Evolutionary conservation across 2,113 vertebrate genomes (phyloP).

Genomic region (Amblyornis subalaris): DNA sequence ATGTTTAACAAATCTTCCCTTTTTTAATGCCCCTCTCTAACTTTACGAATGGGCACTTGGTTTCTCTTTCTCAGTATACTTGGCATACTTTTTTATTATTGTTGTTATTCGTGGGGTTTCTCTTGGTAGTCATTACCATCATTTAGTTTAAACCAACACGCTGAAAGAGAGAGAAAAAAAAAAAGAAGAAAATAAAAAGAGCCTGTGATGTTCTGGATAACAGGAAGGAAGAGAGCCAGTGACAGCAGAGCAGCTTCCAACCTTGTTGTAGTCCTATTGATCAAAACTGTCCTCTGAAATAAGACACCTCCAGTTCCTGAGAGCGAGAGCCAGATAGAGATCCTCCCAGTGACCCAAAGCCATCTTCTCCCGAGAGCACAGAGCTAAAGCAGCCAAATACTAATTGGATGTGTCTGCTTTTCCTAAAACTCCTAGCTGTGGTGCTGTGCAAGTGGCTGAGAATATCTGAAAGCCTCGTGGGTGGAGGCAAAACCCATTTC

Average conservation of each 20-base stretch:
- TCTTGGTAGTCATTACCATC: neutral
- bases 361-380: neutral
- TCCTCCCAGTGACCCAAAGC: neutral
- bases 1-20: conserved; percentile 1
- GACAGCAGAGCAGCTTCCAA: conserved; percentile 16
- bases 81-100: neutral
- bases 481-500: neutral
- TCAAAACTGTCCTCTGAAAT: conserved; percentile 31
- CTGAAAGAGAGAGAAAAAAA: neutral
- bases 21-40: conserved; percentile 7
- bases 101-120: neutral
- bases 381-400: neutral
- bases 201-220: neutral
- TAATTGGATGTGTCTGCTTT: neutral
- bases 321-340: neutral
- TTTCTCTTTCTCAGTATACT: neutral
- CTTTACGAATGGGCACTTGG: neutral
- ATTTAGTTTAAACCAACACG: neutral
- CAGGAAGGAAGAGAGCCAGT: conserved; percentile 14
- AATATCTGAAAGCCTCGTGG: neutral
- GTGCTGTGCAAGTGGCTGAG: neutral
- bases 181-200: neutral
- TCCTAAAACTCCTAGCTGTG: neutral
- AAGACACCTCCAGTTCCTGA: neutral
- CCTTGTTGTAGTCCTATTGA: conserved; percentile 30